Percentiles rank a stretch among this genome's conserved stretches.
Evolutionary conservation across 2,113 vertebrate species (phyloP).

Genomic region (Pseudois nayaur): DNA sequence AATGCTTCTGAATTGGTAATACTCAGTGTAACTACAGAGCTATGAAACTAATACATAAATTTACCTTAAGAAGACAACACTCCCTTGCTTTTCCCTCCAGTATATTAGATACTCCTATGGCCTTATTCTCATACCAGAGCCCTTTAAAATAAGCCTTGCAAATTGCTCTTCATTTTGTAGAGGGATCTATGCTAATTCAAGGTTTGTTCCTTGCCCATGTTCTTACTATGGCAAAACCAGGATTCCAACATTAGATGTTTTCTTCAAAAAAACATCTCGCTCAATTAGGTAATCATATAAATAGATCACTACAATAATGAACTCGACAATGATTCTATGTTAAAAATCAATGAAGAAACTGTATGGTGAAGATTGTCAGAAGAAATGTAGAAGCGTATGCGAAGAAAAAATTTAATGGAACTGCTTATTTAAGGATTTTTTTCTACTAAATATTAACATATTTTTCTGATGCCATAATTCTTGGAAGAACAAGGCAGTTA

Average conservation of each 20-base stretch:
- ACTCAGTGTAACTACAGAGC: neutral
- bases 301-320: neutral
- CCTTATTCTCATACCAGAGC: neutral
- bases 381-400: neutral
- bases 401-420: conserved; percentile 19
- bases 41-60: neutral
- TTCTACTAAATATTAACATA: neutral
- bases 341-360: conserved; percentile 3
- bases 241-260: neutral
- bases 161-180: neutral
- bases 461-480: neutral
- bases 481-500: neutral
- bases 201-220: neutral
- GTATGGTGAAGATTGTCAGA: neutral
- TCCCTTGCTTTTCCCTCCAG: neutral
- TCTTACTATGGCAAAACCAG: neutral
- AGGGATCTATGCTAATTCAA: neutral
- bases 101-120: neutral
- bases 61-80: neutral
- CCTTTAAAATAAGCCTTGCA: neutral
- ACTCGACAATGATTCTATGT: neutral
- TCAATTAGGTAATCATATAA: neutral
- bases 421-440: neutral
- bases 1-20: neutral
- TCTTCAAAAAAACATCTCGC: neutral